These are phyloP conservation scores for Alectura lathami DNA, from an alignment of 2,113 vertebrate genomes.

Conservation along the genomic window DNA sequence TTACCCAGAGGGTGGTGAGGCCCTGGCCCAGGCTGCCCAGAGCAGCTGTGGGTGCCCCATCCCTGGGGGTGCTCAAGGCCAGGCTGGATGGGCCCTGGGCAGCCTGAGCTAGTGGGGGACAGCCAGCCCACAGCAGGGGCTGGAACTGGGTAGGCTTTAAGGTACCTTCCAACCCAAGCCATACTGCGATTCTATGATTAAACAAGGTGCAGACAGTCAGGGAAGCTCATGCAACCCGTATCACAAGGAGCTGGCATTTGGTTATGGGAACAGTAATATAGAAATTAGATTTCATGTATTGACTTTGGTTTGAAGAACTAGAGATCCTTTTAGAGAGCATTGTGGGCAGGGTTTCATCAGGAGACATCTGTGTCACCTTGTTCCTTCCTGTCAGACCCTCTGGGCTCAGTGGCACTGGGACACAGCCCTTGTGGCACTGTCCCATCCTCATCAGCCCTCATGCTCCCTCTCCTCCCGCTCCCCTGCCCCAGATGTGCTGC, in stretches of 20 bases:
- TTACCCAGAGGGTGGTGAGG: neutral
- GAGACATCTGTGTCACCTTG: neutral
- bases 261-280: neutral
- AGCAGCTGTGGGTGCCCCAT: neutral
- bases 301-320: neutral
- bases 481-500: accelerated
- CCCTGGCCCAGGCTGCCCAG: neutral
- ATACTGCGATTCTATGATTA: neutral
- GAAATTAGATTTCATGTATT: neutral
- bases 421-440: neutral
- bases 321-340: neutral
- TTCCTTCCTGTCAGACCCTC: neutral
- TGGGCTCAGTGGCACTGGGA: neutral
- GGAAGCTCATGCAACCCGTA: neutral
- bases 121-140: neutral
- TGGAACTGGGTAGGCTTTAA: neutral
- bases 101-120: neutral
- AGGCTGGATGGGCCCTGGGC: neutral
- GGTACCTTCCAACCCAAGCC: neutral
- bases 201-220: neutral
- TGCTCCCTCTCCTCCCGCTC: neutral
- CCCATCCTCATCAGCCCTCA: neutral
- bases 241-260: neutral
- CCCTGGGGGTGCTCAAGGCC: neutral
- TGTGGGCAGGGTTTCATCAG: neutral